Conservation (phyloP, 2,888 invertebrate species). For the Theretra japonica region DNA sequence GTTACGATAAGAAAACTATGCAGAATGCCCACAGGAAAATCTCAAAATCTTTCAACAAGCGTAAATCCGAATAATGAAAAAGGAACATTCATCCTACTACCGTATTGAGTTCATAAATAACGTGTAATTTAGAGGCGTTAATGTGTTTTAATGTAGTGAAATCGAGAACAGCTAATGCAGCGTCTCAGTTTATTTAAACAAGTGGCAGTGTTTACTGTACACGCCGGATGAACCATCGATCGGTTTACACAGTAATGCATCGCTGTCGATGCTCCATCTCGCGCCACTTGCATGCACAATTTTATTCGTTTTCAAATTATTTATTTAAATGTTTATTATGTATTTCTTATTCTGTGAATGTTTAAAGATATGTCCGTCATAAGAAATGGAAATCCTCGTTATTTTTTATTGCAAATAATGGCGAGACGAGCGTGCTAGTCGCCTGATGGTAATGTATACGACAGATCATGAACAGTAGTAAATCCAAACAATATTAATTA, state of each 20-base stretch:
- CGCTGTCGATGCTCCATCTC: conserved; percentile 67
- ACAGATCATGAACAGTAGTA: too few species aligned
- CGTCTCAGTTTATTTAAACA: conserved; percentile 81
- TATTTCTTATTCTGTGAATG: too few species aligned
- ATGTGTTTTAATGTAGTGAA: conserved; percentile 83
- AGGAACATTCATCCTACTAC: conserved; percentile 27
- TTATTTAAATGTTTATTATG: conserved; percentile 3
- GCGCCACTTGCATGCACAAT: conserved; percentile 59
- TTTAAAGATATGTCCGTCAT: too few species aligned
- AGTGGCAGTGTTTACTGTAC: conserved; percentile 82
- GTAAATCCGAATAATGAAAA: background rate
- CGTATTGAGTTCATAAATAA: conserved; percentile 66
- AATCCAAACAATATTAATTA: too few species aligned
- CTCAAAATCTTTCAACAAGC: background rate
- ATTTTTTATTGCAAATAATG: too few species aligned
- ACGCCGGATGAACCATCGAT: conserved; percentile 82
- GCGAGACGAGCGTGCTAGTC: too few species aligned
- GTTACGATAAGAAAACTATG: too few species aligned
- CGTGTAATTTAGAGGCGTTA: conserved; percentile 77
- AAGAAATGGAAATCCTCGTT: background rate
- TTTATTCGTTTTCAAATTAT: conserved; percentile 36
- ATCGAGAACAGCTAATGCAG: conserved; percentile 83
- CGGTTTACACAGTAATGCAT: conserved; percentile 81
- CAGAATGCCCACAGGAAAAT: background rate
- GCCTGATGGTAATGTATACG: too few species aligned